Evolutionary conservation across 2,797 vertebrate species (phyloP).

Genomic region (Eulemur albifrons): DNA sequence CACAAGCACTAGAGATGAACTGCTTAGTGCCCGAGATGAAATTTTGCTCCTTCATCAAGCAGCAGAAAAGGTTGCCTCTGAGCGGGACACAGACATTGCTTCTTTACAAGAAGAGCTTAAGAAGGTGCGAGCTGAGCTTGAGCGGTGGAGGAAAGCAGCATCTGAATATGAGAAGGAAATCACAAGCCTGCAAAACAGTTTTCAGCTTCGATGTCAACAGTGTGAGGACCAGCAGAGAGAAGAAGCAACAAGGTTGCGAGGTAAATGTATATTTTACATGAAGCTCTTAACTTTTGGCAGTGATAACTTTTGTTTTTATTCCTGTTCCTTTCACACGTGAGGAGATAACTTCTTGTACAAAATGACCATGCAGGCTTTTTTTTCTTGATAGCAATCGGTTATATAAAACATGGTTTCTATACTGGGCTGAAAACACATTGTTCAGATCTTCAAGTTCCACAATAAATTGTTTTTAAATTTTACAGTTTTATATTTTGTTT

Average conservation of each 20-base stretch:
- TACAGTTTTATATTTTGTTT: constrained; percentile 20
- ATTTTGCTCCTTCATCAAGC: constrained; percentile 92
- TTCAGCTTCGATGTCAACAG: constrained; percentile 89
- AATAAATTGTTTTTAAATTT: background rate
- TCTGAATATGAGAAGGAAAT: constrained; percentile 93
- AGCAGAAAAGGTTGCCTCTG: constrained; percentile 89
- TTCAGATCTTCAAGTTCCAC: background rate
- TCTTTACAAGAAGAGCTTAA: constrained; percentile 91
- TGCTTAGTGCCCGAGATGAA: constrained; percentile 94
- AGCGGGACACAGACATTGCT: constrained; percentile 91
- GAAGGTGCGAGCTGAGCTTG: constrained; percentile 89
- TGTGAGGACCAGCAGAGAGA: constrained; percentile 88
- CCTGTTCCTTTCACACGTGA: background rate
- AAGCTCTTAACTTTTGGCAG: background rate
- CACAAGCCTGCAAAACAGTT: constrained; percentile 89
- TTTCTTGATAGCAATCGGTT: background rate
- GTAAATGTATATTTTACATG: constrained; percentile 68
- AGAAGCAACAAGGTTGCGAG: constrained; percentile 88
- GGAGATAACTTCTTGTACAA: background rate
- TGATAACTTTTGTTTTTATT: background rate
- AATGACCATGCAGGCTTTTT: background rate
- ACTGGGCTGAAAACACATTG: background rate
- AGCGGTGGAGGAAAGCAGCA: constrained; percentile 91
- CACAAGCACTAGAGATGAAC: constrained; percentile 90
- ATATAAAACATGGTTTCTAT: background rate